A percentile compares a stretch with the other conserved stretches of the same genome.
Evolutionary conservation across 2,888 invertebrate species (phyloP).

Genomic region (Exephanes ischioxanthus): DNA sequence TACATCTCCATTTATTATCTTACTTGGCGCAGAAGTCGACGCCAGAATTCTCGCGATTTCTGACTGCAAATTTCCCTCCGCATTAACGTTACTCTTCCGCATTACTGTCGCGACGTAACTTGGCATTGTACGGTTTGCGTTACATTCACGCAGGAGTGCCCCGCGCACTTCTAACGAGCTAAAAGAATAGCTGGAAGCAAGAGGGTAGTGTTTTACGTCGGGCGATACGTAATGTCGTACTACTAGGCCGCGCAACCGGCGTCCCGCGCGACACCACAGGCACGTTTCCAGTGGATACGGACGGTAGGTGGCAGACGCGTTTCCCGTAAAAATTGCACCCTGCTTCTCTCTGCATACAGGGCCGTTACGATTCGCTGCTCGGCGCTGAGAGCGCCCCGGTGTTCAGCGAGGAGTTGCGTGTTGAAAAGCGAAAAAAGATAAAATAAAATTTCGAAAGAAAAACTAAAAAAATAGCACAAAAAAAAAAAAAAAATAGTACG

Average conservation of each 20-base stretch:
- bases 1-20: neutral
- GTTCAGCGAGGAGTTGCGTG: slow-evolving; percentile 29
- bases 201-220: slow-evolving; percentile 22
- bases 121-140: neutral
- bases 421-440: slow-evolving; percentile 10
- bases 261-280: neutral
- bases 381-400: neutral
- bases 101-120: neutral
- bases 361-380: slow-evolving; percentile 10
- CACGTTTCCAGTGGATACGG: slow-evolving; percentile 8
- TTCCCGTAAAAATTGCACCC: slow-evolving; percentile 37
- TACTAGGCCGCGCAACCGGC: slow-evolving; percentile 12
- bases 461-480: slow-evolving; percentile 7
- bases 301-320: slow-evolving; percentile 21
- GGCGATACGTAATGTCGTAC: slow-evolving; percentile 52
- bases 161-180: neutral
- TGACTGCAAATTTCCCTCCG: neutral
- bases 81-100: slow-evolving; percentile 11
- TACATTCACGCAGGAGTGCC: slow-evolving; percentile 3
- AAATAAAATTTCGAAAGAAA: slow-evolving; percentile 1
- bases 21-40: neutral
- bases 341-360: slow-evolving; percentile 6
- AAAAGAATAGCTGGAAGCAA: neutral
- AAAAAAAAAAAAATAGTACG: slow-evolving; percentile 9
- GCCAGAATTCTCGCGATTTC: neutral